phyloP scores from a whole-genome alignment of 2,113 vertebrate genomes.

The Alosa alosa region DNA sequence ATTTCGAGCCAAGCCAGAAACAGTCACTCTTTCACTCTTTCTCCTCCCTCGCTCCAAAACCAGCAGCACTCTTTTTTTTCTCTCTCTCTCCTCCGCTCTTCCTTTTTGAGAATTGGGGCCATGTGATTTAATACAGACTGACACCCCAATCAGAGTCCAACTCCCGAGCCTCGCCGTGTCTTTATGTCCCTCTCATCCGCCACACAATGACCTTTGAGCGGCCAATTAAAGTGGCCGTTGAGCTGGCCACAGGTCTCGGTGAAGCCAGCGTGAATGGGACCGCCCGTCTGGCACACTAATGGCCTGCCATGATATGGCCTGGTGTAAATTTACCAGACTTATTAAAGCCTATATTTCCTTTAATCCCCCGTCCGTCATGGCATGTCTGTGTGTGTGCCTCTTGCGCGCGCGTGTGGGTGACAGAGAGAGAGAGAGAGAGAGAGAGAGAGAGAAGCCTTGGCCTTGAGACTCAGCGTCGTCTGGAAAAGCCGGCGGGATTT shows the following conservation, averaged over 20 bases:
- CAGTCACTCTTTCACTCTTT: background rate
- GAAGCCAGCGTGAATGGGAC: background rate
- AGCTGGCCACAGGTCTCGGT: conserved; percentile 10
- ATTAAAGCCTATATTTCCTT: conserved; percentile 1
- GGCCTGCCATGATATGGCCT: conserved; percentile 3
- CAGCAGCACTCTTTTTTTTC: background rate
- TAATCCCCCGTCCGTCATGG: background rate
- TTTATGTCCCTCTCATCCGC: conserved; percentile 29
- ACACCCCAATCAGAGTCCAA: conserved; percentile 16
- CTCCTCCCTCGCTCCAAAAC: background rate
- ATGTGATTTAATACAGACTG: conserved; percentile 33
- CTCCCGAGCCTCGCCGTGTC: conserved; percentile 26
- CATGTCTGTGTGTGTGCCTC: background rate
- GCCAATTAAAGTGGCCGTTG: conserved; percentile 47
- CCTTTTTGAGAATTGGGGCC: background rate
- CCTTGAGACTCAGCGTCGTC: no score
- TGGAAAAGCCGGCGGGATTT: background rate
- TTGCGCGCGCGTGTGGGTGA: background rate
- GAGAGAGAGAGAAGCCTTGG: background rate
- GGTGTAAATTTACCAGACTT: conserved; percentile 5
- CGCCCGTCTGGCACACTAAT: background rate
- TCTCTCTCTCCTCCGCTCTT: background rate
- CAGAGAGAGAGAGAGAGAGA: background rate
- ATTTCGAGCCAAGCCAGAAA: background rate
- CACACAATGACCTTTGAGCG: conserved; percentile 37